These are phyloP conservation scores for Ophion obscuratus DNA, from an alignment of 2,888 invertebrate genomes.

Conservation along the genomic window DNA sequence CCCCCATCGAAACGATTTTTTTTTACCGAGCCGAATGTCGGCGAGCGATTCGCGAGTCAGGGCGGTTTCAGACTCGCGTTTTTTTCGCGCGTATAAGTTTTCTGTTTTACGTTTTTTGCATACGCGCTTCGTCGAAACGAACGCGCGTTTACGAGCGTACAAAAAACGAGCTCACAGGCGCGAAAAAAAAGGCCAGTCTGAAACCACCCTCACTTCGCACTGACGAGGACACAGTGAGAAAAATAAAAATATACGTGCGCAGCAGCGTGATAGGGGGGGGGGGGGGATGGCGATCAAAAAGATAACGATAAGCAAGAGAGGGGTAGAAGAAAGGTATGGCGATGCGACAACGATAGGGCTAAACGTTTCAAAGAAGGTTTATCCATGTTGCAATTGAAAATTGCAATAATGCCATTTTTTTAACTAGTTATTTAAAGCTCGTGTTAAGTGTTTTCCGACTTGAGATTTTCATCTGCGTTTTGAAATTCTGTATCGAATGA, in stretches of 20 bases:
- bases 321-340: constrained; percentile 1
- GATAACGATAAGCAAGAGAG: neutral
- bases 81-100: too few relatives aligned
- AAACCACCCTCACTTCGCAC: constrained; percentile 48
- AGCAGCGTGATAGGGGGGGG: neutral
- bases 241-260: neutral
- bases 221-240: constrained; percentile 41
- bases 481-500: constrained; percentile 26
- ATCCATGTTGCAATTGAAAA: constrained; percentile 60
- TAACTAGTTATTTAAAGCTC: constrained; percentile 67
- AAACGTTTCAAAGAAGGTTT: constrained; percentile 55
- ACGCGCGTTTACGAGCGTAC: too few relatives aligned
- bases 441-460: constrained; percentile 61
- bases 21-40: constrained; percentile 30
- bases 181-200: too few relatives aligned
- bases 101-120: too few relatives aligned
- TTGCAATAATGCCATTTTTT: constrained; percentile 70
- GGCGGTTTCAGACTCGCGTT: too few relatives aligned
- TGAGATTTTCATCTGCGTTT: constrained; percentile 63
- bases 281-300: neutral
- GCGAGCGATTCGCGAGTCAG: constrained; percentile 64
- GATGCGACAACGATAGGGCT: constrained; percentile 39
- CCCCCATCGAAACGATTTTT: constrained; percentile 67
- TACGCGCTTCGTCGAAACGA: too few relatives aligned
- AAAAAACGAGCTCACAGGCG: too few relatives aligned